Evolutionary conservation across 2,113 vertebrate genomes (phyloP).

Genomic region (Tupaia chinensis): DNA sequence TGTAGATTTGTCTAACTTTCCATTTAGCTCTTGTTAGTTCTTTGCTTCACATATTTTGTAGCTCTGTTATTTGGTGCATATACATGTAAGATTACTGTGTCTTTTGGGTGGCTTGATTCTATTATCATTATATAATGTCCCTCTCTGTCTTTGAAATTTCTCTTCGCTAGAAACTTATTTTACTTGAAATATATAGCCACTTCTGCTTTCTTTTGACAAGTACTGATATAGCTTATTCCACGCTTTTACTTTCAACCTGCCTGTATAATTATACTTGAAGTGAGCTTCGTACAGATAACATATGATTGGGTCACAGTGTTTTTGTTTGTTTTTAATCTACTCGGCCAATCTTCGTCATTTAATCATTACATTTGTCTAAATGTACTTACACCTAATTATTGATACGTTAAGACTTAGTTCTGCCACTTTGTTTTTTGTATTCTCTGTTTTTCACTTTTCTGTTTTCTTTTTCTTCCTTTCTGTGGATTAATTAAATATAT

Average conservation of each 20-base stretch:
- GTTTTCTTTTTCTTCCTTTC: not conserved
- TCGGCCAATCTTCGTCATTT: not conserved
- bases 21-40: not conserved
- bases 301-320: not conserved
- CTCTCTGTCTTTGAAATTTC: not conserved
- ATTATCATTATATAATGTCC: not conserved
- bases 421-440: slow-evolving; percentile 36
- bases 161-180: slow-evolving; percentile 10
- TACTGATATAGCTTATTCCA: not conserved
- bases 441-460: not conserved
- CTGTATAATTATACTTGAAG: not conserved
- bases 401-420: not conserved
- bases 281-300: not conserved
- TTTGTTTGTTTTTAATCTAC: not conserved
- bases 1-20: not conserved
- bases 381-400: not conserved
- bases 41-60: not conserved
- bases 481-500: not conserved
- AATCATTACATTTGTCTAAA: not conserved
- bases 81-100: not conserved
- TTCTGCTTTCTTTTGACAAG: slow-evolving; percentile 9
- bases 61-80: not conserved
- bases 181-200: not conserved
- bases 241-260: not conserved
- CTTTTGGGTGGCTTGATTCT: not conserved